Conservation (phyloP, 2,797 vertebrate species). For the Cetoscarus ocellatus region DNA sequence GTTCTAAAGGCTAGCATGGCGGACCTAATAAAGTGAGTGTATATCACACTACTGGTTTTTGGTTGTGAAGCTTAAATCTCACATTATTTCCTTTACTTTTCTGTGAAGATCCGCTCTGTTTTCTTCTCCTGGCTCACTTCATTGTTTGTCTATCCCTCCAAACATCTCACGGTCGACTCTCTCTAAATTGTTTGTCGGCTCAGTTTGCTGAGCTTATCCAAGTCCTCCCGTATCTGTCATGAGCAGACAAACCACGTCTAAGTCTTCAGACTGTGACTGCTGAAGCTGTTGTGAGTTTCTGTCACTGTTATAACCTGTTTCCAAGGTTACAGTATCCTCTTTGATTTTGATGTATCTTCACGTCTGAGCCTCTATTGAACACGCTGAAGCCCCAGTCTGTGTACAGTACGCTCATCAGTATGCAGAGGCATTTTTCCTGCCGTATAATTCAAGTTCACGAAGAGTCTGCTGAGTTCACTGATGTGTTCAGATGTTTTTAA, state of each 20-base stretch:
- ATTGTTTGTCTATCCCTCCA: slow-evolving; percentile 38
- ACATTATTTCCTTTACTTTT: slow-evolving; percentile 19
- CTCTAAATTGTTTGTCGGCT: slow-evolving; percentile 34
- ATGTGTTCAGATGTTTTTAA: slow-evolving; percentile 6
- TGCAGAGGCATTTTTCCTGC: neutral
- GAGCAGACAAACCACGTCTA: slow-evolving; percentile 15
- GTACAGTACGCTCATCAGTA: slow-evolving; percentile 3
- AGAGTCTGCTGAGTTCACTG: slow-evolving; percentile 4
- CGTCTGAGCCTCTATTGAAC: neutral
- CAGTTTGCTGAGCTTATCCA: slow-evolving; percentile 26
- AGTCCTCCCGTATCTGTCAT: slow-evolving; percentile 7
- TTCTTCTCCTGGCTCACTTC: slow-evolving; percentile 29
- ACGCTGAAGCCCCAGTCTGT: slow-evolving; percentile 17
- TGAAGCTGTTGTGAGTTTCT: slow-evolving; percentile 16
- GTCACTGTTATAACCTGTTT: slow-evolving; percentile 19
- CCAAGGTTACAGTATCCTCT: neutral
- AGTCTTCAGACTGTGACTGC: slow-evolving; percentile 19
- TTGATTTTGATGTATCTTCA: neutral
- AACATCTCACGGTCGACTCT: slow-evolving; percentile 30
- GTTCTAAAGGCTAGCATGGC: no score
- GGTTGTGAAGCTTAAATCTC: slow-evolving; percentile 24
- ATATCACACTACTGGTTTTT: no score
- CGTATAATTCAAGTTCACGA: neutral
- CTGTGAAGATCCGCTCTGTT: slow-evolving; percentile 35
- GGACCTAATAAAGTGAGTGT: no score